Evolutionary conservation across 2,113 vertebrate species (phyloP).

Genomic region (Laticauda colubrina): DNA sequence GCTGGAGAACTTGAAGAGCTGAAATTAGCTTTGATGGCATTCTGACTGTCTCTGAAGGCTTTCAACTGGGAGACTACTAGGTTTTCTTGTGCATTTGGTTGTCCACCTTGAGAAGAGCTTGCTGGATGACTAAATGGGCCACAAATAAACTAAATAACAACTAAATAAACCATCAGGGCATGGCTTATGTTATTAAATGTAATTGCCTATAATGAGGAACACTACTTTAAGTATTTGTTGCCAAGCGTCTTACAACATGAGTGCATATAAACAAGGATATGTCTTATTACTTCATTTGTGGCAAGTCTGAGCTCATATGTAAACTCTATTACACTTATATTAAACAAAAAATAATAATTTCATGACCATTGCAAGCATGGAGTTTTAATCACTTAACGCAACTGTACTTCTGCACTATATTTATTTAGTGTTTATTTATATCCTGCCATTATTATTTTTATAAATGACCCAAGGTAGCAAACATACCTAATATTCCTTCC

Average conservation of each 20-base stretch:
- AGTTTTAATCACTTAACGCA: not conserved
- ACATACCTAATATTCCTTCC: not conserved
- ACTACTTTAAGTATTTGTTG: not conserved
- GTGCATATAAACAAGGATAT: not conserved
- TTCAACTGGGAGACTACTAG: not conserved
- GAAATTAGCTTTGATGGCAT: not conserved
- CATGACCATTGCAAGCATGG: not conserved
- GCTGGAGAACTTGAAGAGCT: not conserved
- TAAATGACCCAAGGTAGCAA: not conserved
- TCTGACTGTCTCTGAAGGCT: not conserved
- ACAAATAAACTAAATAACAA: not conserved
- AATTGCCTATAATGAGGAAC: not conserved
- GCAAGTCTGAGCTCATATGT: not conserved
- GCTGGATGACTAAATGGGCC: not conserved
- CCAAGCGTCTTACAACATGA: not conserved
- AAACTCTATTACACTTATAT: not conserved
- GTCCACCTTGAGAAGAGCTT: not conserved
- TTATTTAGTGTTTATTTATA: not conserved
- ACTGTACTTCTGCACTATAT: not conserved
- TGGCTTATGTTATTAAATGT: not conserved
- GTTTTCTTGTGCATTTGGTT: not conserved
- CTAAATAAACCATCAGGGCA: not conserved
- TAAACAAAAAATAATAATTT: not conserved
- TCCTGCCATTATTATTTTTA: not conserved
- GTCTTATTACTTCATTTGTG: not conserved